Evolutionary conservation across 2,888 invertebrate genomes (phyloP).

Genomic region (Beris chalybata): DNA sequence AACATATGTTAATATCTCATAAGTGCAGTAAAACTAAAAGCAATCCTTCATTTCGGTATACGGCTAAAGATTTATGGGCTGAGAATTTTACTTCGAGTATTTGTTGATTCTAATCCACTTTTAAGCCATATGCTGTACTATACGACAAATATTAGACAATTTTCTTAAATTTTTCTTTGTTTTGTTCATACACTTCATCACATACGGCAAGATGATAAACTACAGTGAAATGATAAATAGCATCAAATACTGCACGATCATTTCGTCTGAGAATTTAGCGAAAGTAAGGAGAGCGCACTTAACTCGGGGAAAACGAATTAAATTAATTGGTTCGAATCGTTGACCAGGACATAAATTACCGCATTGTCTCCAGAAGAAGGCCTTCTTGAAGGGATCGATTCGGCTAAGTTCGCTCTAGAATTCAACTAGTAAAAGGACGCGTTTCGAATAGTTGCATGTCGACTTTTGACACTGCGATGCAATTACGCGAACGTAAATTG

Average conservation of each 20-base stretch:
- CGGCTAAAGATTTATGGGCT: conserved; percentile 10
- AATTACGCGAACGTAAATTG: conserved; percentile 21
- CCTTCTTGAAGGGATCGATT: background rate
- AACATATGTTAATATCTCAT: background rate
- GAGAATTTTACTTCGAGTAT: background rate
- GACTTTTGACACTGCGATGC: conserved; percentile 32
- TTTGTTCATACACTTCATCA: conserved; percentile 17
- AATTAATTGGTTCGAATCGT: conserved; percentile 30
- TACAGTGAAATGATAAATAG: conserved; percentile 35
- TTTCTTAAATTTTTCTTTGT: background rate
- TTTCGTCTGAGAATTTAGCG: conserved; percentile 31
- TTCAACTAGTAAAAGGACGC: background rate
- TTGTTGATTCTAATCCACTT: conserved; percentile 8
- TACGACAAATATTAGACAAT: background rate
- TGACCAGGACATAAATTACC: conserved; percentile 30
- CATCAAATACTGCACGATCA: conserved; percentile 20
- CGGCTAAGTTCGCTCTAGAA: background rate
- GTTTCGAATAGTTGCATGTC: conserved; percentile 17
- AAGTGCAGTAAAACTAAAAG: conserved; percentile 6
- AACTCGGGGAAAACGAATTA: background rate
- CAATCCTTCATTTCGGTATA: conserved; percentile 19
- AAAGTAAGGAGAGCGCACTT: conserved; percentile 3
- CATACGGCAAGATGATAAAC: conserved; percentile 31
- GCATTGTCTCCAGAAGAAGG: background rate
- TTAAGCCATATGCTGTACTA: conserved; percentile 11